A percentile compares a stretch with the other conserved stretches of the same genome.
phyloP scores from a whole-genome alignment of 2,797 vertebrate genomes.

The Diceros bicornis region DNA sequence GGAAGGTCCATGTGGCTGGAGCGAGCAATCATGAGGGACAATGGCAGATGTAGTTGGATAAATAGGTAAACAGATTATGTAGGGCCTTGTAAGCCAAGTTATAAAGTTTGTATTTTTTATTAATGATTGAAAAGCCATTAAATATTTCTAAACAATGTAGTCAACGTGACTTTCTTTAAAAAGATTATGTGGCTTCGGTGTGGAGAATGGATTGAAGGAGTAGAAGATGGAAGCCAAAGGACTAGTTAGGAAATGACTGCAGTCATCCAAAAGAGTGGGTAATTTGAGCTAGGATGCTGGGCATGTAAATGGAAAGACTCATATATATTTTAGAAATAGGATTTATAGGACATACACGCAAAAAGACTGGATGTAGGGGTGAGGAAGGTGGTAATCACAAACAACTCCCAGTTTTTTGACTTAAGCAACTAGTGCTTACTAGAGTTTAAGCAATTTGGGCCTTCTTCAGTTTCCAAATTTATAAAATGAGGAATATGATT shows the following conservation, averaged over 20 bases:
- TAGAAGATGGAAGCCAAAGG: neutral
- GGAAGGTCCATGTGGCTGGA: neutral
- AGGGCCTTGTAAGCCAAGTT: neutral
- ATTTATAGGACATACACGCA: neutral
- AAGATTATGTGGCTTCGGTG: neutral
- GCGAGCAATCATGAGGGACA: neutral
- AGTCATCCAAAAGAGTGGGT: neutral
- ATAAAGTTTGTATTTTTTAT: neutral
- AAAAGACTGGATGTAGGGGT: neutral
- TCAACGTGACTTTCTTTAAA: constrained; percentile 1
- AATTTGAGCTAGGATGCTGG: neutral
- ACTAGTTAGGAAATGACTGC: neutral
- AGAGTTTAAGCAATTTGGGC: neutral
- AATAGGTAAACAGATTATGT: neutral
- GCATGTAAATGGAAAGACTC: neutral
- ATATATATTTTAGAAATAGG: neutral
- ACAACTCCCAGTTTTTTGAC: neutral
- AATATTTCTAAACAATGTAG: constrained; percentile 24
- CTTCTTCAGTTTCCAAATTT: neutral
- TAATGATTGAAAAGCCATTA: neutral
- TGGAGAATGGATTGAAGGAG: neutral
- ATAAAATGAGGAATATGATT: constrained; percentile 28
- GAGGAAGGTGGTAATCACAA: neutral
- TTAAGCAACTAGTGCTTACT: neutral
- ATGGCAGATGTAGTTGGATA: neutral